Percentiles rank a stretch among this genome's conserved stretches.
These are phyloP conservation scores for Felis chaus DNA, from an alignment of 2,113 vertebrate species.

Conservation along the genomic window DNA sequence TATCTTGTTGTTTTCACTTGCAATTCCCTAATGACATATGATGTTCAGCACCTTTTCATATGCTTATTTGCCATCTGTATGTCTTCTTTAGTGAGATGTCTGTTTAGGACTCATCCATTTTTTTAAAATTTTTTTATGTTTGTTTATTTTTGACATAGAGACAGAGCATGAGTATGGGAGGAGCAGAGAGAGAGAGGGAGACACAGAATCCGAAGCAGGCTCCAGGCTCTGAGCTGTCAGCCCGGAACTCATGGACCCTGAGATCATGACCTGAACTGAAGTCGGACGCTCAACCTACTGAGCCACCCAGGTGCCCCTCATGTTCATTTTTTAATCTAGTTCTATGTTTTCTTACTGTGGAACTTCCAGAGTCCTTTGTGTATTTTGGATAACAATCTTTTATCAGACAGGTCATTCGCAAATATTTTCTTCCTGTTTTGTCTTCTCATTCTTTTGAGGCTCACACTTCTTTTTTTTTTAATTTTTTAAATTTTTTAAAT, in stretches of 20 bases:
- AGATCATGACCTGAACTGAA: too few species aligned
- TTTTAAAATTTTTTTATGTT: neutral
- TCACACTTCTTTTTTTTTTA: neutral
- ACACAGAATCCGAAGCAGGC: too few species aligned
- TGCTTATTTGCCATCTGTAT: neutral
- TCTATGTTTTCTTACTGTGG: neutral
- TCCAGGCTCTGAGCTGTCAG: too few species aligned
- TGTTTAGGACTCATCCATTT: neutral
- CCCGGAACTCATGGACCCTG: too few species aligned
- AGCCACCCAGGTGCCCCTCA: neutral
- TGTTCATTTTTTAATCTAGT: neutral
- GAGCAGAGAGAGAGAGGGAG: too few species aligned
- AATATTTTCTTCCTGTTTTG: neutral
- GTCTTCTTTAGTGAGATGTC: neutral
- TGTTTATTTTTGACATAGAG: too few species aligned
- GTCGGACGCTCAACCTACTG: too few species aligned
- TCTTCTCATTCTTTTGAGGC: neutral
- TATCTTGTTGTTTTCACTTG: neutral
- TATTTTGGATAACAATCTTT: neutral
- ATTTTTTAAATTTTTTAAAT: too few species aligned
- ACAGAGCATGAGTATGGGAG: too few species aligned
- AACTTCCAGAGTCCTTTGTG: neutral
- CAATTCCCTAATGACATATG: neutral
- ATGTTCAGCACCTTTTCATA: neutral
- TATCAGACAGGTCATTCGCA: neutral